Evolutionary conservation across 1,140 invertebrate species (phyloP), one percentile per base, ranked within the genome.

Genomic region (Aethina tumida): DNA sequence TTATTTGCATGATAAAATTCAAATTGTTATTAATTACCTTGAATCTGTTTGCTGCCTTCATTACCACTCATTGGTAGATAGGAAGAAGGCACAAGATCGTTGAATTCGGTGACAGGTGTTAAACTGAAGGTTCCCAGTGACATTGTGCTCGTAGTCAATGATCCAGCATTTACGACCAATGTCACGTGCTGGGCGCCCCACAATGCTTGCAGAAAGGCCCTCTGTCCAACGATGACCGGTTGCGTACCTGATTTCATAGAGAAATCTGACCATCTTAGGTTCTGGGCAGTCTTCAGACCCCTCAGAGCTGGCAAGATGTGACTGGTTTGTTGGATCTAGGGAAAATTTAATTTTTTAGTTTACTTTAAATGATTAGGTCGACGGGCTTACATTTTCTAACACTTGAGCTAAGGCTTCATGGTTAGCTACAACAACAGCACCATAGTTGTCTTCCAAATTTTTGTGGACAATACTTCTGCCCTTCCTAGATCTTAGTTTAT

Each of bases 391-490:
- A 69, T 85, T 82, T 58, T 86, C 81, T 28, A 88, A 65, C 51
- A 89, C 75, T 64, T 88, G 84, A 18, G 84, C 79, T 0, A 90
- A 68, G 2, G 86, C 83, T 64, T 88, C 83, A 54, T 87, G 84
- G 67, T 90, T 90, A 20, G 85, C 84, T n/a, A 85, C 78, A 22
- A 88, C 76, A 2, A 90, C 84, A 24, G 85, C 84, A 1, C 82
- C 83, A 54, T 90, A 90, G 64, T 88, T 88, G 52, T 88, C 84
- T 57, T 89, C 84, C 18, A 90, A 66, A 58, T 77, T 87, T 52
- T 77, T 80, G 58, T 86, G 83, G 29, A 86, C 78, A 38, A 84
- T 76, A 56, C 78, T 82, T 39, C 81, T 71, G 35, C 76, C 79
- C 58, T 84, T 81, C 48, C 80, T 70, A 35, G 82, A 78, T 43